These are phyloP conservation scores for Rhizoglyphus robini DNA, from an alignment of 1,140 invertebrate genomes.

Conservation along the genomic window DNA sequence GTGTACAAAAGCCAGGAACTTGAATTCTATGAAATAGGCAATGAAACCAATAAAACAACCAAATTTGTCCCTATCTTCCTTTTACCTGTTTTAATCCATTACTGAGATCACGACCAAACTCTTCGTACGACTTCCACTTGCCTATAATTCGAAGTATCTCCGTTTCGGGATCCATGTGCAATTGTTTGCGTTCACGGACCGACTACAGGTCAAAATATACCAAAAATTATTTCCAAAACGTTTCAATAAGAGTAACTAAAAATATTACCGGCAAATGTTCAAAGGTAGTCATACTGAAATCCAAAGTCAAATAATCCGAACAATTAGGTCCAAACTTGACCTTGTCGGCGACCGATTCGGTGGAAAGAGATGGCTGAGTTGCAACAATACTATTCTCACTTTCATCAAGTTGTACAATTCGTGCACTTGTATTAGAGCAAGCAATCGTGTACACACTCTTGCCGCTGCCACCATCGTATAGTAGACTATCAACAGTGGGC, in stretches of 20 bases:
- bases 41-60: conserved; percentile 1
- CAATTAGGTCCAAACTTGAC: conserved; percentile 46
- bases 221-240: not conserved
- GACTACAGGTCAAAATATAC: conserved; percentile 4
- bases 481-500: not conserved
- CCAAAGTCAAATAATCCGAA: conserved; percentile 45
- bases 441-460: not conserved
- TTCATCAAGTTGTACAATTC: conserved; percentile 8
- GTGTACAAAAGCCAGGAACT: conserved; percentile 72
- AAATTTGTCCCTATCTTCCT: conserved; percentile 1
- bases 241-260: too few species aligned
- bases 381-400: conserved; percentile 17
- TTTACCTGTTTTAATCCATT: conserved; percentile 2
- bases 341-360: not conserved
- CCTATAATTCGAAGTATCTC: not conserved
- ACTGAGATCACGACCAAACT: not conserved
- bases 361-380: too few species aligned
- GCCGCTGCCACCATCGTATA: not conserved
- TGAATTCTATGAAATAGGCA: conserved; percentile 40
- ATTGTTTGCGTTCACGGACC: conserved; percentile 3
- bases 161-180: conserved; percentile 15
- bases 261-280: conserved; percentile 55
- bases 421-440: not conserved
- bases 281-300: conserved; percentile 61
- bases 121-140: conserved; percentile 1